These are phyloP conservation scores for Sisor rabdophorus DNA, from an alignment of 2,113 vertebrate species.

Conservation along the genomic window DNA sequence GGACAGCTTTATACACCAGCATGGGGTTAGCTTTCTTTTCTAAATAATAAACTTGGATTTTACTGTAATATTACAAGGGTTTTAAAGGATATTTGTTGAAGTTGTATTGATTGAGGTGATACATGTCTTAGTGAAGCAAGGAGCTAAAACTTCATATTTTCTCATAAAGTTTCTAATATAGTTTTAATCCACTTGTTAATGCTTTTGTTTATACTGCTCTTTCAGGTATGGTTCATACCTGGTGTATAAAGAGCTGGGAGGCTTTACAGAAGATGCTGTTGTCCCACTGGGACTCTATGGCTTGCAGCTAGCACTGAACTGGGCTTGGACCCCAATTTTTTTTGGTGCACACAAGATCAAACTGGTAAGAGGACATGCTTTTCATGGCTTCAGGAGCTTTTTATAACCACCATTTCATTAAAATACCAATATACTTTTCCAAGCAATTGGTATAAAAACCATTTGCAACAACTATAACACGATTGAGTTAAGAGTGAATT, in stretches of 20 bases:
- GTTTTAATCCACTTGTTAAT: no score
- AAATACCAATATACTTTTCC: not conserved
- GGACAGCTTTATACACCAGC: conserved; percentile 79
- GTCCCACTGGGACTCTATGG: conserved; percentile 83
- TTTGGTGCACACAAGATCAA: conserved; percentile 75
- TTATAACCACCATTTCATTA: not conserved
- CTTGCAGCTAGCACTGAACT: conserved; percentile 81
- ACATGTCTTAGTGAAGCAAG: not conserved
- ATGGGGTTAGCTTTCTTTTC: conserved; percentile 74
- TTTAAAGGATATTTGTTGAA: not conserved
- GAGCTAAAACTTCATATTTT: not conserved
- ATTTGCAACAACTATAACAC: not conserved
- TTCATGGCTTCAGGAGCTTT: not conserved
- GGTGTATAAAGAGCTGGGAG: conserved; percentile 83
- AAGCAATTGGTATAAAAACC: not conserved
- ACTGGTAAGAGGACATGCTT: conserved; percentile 61
- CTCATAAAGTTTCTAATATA: no score
- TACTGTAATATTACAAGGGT: not conserved
- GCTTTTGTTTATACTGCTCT: not conserved
- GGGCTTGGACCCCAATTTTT: conserved; percentile 81
- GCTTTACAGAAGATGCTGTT: conserved; percentile 71
- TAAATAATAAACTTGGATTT: not conserved
- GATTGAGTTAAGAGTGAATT: no score
- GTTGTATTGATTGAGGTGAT: not conserved
- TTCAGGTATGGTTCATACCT: conserved; percentile 86